Evolutionary conservation across 1,140 invertebrate genomes (phyloP).

Genomic region (Trichonephila clavata): DNA sequence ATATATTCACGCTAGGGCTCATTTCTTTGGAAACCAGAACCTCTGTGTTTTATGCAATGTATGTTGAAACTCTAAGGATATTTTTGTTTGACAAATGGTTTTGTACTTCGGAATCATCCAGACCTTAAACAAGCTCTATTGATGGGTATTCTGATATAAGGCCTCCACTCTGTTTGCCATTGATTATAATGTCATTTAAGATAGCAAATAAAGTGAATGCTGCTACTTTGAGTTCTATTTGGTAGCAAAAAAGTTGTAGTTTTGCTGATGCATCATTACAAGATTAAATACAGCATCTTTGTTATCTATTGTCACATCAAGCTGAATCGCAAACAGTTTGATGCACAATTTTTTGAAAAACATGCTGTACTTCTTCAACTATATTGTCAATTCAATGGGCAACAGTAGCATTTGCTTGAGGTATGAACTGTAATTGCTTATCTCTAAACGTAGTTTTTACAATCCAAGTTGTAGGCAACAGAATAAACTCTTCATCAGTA

Average conservation of each 20-base stretch:
- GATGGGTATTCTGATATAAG: background rate
- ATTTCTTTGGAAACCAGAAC: background rate
- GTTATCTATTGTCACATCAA: too few relatives aligned
- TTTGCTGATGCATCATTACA: too few relatives aligned
- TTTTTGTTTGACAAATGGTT: background rate
- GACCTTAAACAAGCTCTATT: too few relatives aligned
- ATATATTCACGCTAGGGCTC: background rate
- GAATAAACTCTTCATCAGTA: background rate
- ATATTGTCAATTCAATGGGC: background rate
- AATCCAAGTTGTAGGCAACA: too few relatives aligned
- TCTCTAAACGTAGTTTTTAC: background rate
- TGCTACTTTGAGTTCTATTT: too few relatives aligned
- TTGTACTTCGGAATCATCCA: background rate
- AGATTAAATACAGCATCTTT: too few relatives aligned
- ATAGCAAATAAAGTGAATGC: too few relatives aligned
- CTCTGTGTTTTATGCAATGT: background rate
- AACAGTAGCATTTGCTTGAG: background rate
- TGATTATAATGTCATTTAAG: too few relatives aligned
- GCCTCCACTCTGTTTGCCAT: too few relatives aligned
- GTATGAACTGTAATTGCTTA: background rate
- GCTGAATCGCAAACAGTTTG: too few relatives aligned
- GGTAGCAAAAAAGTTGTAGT: too few relatives aligned
- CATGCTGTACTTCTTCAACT: background rate
- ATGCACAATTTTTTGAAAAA: background rate
- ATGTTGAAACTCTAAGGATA: background rate